phyloP scores from a whole-genome alignment of 2,888 invertebrate species.

The Drosophila recens region DNA sequence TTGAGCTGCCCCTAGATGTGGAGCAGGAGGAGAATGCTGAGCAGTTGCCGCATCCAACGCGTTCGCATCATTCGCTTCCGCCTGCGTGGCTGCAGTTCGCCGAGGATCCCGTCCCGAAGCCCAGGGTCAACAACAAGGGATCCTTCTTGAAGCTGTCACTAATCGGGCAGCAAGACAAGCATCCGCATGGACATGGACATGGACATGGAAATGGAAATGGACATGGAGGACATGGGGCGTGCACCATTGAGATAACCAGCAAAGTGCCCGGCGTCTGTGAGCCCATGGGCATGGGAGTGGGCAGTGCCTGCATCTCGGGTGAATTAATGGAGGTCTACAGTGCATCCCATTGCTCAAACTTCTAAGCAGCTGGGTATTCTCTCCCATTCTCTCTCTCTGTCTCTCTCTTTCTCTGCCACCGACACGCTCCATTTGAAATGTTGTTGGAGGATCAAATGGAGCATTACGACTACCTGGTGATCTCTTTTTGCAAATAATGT shows the following conservation, averaged over 20 bases:
- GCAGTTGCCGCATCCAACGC: constrained; percentile 28
- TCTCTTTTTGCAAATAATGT: constrained; percentile 35
- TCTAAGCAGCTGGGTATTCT: constrained; percentile 13
- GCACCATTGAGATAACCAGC: constrained; percentile 82
- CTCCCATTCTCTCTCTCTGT: not conserved
- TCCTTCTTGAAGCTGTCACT: constrained; percentile 60
- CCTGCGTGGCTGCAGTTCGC: constrained; percentile 72
- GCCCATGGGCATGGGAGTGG: constrained; percentile 75
- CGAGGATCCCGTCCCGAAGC: constrained; percentile 64
- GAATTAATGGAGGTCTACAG: constrained; percentile 82
- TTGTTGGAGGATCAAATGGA: constrained; percentile 40
- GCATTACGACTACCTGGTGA: constrained; percentile 71
- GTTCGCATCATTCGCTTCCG: constrained; percentile 58
- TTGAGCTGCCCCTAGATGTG: constrained; percentile 70
- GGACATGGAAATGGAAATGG: constrained; percentile 35
- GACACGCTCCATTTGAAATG: constrained; percentile 27
- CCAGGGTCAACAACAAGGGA: constrained; percentile 43
- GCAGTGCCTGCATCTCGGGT: constrained; percentile 82
- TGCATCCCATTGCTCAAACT: constrained; percentile 60
- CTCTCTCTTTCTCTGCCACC: constrained; percentile 12
- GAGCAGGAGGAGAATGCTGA: constrained; percentile 53
- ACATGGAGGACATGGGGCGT: constrained; percentile 63
- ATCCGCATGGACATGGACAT: constrained; percentile 37
- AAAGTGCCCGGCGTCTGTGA: constrained; percentile 82
- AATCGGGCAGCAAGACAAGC: constrained; percentile 54